These are phyloP conservation scores for Limnephilus auricula DNA, from an alignment of 2,888 invertebrate species.

Conservation along the genomic window DNA sequence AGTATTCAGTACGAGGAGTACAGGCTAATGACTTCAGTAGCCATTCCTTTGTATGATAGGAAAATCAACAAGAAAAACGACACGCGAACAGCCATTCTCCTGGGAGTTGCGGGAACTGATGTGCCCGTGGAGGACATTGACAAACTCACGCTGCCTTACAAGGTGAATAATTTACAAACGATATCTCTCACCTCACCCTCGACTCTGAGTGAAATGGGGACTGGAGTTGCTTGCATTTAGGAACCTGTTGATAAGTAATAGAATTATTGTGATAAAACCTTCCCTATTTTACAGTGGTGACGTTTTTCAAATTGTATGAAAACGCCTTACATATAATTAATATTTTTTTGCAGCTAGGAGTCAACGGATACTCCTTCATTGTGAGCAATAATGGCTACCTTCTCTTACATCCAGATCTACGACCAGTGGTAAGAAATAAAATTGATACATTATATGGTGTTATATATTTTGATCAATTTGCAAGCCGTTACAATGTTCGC, in stretches of 20 bases:
- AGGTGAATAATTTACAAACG: constrained; percentile 77
- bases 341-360: constrained; percentile 86
- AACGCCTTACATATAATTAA: not conserved
- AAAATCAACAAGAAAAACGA: constrained; percentile 79
- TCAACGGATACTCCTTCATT: constrained; percentile 97
- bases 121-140: constrained; percentile 94
- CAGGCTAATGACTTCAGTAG: constrained; percentile 92
- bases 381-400: constrained; percentile 98
- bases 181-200: not conserved
- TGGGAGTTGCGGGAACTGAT: constrained; percentile 98
- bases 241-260: not conserved
- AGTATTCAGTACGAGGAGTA: constrained; percentile 72
- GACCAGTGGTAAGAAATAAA: constrained; percentile 85
- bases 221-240: too few relatives aligned
- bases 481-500: not conserved
- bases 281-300: too few relatives aligned
- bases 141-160: constrained; percentile 92
- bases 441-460: not conserved
- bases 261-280: not conserved
- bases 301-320: not conserved
- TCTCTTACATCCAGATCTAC: constrained; percentile 94
- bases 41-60: constrained; percentile 93
- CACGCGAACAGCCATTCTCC: constrained; percentile 84
- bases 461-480: too few relatives aligned
- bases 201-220: too few relatives aligned